A percentile compares a stretch with the other conserved stretches of the same genome.
These are phyloP conservation scores for Nematolebias whitei DNA, from an alignment of 2,113 vertebrate genomes.

Conservation along the genomic window DNA sequence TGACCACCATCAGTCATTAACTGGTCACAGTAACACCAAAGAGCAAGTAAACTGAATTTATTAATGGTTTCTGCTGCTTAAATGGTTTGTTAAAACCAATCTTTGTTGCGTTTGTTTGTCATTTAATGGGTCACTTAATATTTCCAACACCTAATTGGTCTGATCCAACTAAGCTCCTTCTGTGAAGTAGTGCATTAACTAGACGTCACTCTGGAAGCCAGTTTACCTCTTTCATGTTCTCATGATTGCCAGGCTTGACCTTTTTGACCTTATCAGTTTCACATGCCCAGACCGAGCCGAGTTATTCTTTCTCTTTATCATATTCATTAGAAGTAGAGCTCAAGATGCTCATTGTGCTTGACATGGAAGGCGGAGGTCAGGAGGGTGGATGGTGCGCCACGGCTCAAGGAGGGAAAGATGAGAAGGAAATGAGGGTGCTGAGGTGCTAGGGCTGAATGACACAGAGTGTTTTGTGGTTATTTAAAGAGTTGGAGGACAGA, in stretches of 20 bases:
- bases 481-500: background rate
- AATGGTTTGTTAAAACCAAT: background rate
- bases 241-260: background rate
- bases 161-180: background rate
- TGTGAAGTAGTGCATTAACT: background rate
- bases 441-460: background rate
- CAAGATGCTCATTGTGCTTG: constrained; percentile 5
- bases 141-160: background rate
- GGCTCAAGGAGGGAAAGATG: constrained; percentile 5
- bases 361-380: constrained; percentile 20
- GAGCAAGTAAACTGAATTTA: background rate
- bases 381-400: background rate
- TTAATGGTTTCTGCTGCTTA: background rate
- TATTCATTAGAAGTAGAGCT: constrained; percentile 36
- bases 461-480: background rate
- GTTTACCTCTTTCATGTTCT: background rate
- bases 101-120: background rate
- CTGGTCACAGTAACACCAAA: background rate
- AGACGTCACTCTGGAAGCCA: background rate
- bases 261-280: constrained; percentile 21
- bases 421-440: background rate
- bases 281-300: constrained; percentile 9
- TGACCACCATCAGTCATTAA: background rate
- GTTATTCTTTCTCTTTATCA: constrained; percentile 7
- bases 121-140: background rate